Conservation (phyloP, 2,888 invertebrate species). For the Lithophane semibrunnea region DNA sequence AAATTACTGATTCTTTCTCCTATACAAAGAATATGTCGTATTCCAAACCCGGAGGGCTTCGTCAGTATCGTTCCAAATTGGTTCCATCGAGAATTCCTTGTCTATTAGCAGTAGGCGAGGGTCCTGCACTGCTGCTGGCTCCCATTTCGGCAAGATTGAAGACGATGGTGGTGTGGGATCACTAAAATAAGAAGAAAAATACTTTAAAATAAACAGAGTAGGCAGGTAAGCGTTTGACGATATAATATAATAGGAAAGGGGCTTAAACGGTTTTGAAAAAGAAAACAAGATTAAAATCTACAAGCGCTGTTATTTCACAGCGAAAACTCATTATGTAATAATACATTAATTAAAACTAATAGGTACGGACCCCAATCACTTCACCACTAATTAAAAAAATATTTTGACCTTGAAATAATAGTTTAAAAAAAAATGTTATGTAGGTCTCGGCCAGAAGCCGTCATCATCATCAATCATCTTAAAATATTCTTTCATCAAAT, state of each 20-base stretch:
- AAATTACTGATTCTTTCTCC: slow-evolving; percentile 71
- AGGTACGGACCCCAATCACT: not conserved
- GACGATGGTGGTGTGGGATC: slow-evolving; percentile 39
- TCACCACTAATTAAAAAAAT: not conserved
- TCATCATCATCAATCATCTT: too few relatives aligned
- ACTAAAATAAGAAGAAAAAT: slow-evolving; percentile 7
- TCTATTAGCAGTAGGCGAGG: slow-evolving; percentile 40
- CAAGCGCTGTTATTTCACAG: not conserved
- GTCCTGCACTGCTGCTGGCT: slow-evolving; percentile 18
- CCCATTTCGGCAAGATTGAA: slow-evolving; percentile 41
- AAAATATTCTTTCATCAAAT: slow-evolving; percentile 47
- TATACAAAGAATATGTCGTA: slow-evolving; percentile 80
- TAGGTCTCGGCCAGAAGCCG: slow-evolving; percentile 50
- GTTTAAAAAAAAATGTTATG: slow-evolving; percentile 4
- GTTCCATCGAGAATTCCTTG: slow-evolving; percentile 17
- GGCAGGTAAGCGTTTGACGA: too few relatives aligned
- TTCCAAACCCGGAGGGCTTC: slow-evolving; percentile 80
- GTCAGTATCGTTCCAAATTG: slow-evolving; percentile 52
- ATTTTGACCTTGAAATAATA: not conserved
- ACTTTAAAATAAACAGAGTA: not conserved
- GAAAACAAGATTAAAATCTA: not conserved
- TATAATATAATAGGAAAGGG: too few relatives aligned
- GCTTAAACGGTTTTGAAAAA: not conserved
- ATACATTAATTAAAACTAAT: not conserved
- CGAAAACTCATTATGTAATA: not conserved